Percentiles rank a stretch among this genome's conserved stretches.
phyloP scores from a whole-genome alignment of 2,888 invertebrate species.

The Pristionchus arcanus region DNA sequence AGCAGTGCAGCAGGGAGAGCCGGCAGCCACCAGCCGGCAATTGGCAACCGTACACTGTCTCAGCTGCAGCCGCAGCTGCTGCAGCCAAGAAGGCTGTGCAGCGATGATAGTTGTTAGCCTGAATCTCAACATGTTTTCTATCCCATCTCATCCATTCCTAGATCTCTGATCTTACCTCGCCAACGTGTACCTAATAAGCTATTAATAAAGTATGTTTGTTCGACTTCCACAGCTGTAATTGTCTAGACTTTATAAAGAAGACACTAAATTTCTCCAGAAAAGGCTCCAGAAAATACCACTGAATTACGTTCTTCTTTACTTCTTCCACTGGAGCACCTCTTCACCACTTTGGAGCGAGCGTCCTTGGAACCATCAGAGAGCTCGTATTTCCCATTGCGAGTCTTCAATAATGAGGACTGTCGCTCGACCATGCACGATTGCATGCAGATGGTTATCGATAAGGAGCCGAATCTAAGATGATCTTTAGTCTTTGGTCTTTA shows the following conservation, averaged over 20 bases:
- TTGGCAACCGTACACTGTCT: not conserved
- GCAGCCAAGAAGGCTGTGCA: not conserved
- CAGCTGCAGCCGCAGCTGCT: slow-evolving; percentile 20
- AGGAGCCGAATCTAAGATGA: not conserved
- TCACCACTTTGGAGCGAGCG: not conserved
- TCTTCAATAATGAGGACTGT: not conserved
- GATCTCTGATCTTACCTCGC: not conserved
- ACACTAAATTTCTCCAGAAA: not conserved
- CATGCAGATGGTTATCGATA: not conserved
- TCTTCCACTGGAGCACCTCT: not conserved
- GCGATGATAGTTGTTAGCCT: not conserved
- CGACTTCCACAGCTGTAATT: not conserved
- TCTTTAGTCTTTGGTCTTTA: not conserved
- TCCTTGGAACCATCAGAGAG: not conserved
- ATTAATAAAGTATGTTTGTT: not conserved
- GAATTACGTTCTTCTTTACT: too few relatives aligned
- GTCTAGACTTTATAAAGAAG: too few relatives aligned
- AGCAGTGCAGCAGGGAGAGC: slow-evolving; percentile 59
- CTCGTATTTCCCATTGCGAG: not conserved
- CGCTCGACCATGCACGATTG: slow-evolving; percentile 1
- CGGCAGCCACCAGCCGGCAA: not conserved
- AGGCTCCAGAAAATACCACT: too few relatives aligned
- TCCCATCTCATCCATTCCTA: not conserved
- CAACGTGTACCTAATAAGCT: slow-evolving; percentile 30
- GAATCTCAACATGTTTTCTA: not conserved